phyloP scores from a whole-genome alignment of 1,140 invertebrate genomes.

The Psilanteris sp. region DNA sequence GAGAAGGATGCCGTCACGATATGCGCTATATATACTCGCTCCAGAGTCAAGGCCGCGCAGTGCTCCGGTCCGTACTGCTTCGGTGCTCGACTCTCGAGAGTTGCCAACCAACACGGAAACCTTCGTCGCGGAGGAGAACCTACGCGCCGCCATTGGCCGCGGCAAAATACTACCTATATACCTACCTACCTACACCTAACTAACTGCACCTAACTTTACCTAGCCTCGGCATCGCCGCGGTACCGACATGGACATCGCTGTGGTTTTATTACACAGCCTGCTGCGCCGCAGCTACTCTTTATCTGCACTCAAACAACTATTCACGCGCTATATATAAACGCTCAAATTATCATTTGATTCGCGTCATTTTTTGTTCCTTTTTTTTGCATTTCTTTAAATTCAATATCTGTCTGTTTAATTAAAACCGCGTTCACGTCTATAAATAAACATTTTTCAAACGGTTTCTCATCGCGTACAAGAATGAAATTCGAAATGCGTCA shows the following conservation, averaged over 20 bases:
- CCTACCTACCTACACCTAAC: slow-evolving; percentile 71
- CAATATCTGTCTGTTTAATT: no score
- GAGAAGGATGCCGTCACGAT: slow-evolving; percentile 46
- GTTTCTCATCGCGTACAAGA: no score
- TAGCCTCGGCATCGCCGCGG: slow-evolving; percentile 85
- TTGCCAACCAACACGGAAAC: slow-evolving; percentile 77
- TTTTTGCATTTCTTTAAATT: slow-evolving; percentile 24
- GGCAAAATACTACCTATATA: slow-evolving; percentile 71
- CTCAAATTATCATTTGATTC: slow-evolving; percentile 50
- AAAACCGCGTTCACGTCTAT: no score
- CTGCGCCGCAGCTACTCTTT: slow-evolving; percentile 52
- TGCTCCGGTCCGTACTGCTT: slow-evolving; percentile 81
- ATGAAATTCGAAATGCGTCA: no score
- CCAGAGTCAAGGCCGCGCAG: slow-evolving; percentile 86
- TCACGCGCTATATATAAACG: slow-evolving; percentile 54
- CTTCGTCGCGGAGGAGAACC: slow-evolving; percentile 65
- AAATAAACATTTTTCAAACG: no score
- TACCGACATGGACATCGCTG: slow-evolving; percentile 86
- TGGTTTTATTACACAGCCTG: slow-evolving; percentile 52
- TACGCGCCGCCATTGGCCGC: slow-evolving; percentile 52
- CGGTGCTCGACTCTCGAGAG: slow-evolving; percentile 62
- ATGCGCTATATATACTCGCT: slow-evolving; percentile 64
- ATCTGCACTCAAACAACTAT: slow-evolving; percentile 52
- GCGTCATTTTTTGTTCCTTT: slow-evolving; percentile 45
- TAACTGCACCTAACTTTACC: slow-evolving; percentile 75